phyloP scores from a whole-genome alignment of 2,797 vertebrate genomes.

The Clarias laeviceps region DNA sequence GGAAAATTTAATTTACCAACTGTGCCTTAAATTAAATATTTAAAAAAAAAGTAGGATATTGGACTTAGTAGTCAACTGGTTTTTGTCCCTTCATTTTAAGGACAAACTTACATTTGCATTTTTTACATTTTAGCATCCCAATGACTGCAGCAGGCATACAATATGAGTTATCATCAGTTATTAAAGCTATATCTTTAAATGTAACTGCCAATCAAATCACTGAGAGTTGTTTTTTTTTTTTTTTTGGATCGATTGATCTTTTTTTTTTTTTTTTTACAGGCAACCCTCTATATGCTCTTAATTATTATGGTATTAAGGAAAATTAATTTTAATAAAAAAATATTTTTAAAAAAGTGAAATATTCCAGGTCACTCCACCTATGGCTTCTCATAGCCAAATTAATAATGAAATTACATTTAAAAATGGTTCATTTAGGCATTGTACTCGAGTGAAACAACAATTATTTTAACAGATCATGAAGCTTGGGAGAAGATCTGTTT shows the following conservation, averaged over 20 bases:
- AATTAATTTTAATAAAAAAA: neutral
- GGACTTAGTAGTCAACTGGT: neutral
- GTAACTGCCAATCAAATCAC: neutral
- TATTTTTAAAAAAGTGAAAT: neutral
- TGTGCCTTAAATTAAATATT: neutral
- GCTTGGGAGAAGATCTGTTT: neutral
- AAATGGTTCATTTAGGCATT: neutral
- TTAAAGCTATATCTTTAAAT: neutral
- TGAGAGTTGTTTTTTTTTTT: too few relatives aligned
- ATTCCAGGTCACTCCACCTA: neutral
- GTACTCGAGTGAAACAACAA: neutral
- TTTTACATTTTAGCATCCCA: neutral
- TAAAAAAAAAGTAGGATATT: neutral
- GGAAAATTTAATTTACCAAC: neutral
- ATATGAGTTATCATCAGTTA: neutral
- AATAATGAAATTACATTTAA: neutral
- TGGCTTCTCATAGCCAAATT: neutral
- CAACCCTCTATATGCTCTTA: neutral
- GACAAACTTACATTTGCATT: too few relatives aligned
- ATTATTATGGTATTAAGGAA: neutral
- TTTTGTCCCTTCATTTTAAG: neutral
- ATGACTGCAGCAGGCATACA: neutral
- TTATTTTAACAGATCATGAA: conserved; percentile 1
- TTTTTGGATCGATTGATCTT: neutral
- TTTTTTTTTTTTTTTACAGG: neutral